Base-by-base conservation (phyloP, 35 echinoderm and acorn worm species). In the Anneissia japonica region DNA sequence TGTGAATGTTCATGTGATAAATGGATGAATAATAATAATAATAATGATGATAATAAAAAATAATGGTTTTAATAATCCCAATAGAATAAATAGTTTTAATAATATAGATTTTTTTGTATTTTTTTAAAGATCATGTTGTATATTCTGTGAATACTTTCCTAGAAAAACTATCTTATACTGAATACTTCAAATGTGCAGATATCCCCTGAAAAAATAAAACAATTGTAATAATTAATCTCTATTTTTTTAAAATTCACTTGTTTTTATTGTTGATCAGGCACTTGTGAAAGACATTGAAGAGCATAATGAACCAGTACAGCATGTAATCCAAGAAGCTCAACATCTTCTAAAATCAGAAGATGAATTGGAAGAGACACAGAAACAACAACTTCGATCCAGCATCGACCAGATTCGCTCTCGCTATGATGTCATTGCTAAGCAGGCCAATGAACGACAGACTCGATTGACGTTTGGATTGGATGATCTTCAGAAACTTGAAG, bases 271-370 rank as follows among this genome's bases (percentile, higher is more conserved):
- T 37, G 19, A 26, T 32, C 76, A 99, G 96, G 40, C 29, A 0
- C 51, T 94, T 74, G 88, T 94, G 56, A 83, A 82, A 39, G 96
- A 99, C 85, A 92, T 99, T 46, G 79, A 89, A 39, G 84, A 84
- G 38, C 92, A 99, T 80, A 81, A 90, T 32, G 89, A 99, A 75
- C 92, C 89, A 30, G 89, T 99, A 37, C 96, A 99, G 77, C 89
- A 92, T 83, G 88, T 89, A 1, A 91, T 89, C 80, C 89, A 99
- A 74, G 86, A 91, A 84, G 96, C 96, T 40, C 82, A 91, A 41
- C 81, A 87, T 6, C 89, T 94, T 21, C 85, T 94, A 4, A 86
- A 86, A 46, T 72, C 43, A 23, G 83, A 92, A 34, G 87, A 92
- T 46, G 91, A 93, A 37, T 83, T 94, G 26, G 81, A 76, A 34